phyloP scores from a whole-genome alignment of 2,113 vertebrate genomes.

The Epinephelus fuscoguttatus region DNA sequence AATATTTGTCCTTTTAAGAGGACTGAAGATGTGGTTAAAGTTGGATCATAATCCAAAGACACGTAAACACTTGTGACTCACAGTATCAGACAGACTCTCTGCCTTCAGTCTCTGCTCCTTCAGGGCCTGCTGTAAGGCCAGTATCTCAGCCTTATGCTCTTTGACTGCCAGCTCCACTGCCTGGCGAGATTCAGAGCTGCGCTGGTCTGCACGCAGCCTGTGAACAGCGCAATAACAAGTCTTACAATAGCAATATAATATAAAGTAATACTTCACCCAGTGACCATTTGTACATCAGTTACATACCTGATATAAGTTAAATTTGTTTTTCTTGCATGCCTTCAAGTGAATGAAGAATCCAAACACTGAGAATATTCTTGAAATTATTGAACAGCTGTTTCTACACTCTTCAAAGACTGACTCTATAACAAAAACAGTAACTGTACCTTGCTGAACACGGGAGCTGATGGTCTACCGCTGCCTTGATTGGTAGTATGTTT shows the following conservation, averaged over 20 bases:
- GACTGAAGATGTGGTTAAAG: background rate
- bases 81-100: constrained; percentile 97
- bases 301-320: too few species aligned
- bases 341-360: too few species aligned
- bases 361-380: too few species aligned
- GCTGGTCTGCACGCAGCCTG: constrained; percentile 95
- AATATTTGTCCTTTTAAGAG: background rate
- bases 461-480: too few species aligned
- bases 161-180: constrained; percentile 97
- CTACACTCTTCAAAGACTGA: too few species aligned
- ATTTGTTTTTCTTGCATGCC: too few species aligned
- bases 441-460: too few species aligned
- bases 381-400: too few species aligned
- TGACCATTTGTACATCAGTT: too few species aligned
- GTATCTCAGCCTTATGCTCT: constrained; percentile 98
- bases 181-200: constrained; percentile 96
- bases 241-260: constrained; percentile 5
- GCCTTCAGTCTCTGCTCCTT: constrained; percentile 99
- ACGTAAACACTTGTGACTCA: constrained; percentile 74
- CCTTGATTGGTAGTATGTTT: too few species aligned
- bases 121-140: constrained; percentile 95
- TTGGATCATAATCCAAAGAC: background rate
- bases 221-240: constrained; percentile 14
- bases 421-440: too few species aligned
- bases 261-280: background rate